These are phyloP conservation scores for Frankliniella fusca DNA, from an alignment of 2,888 invertebrate species.

Conservation along the genomic window DNA sequence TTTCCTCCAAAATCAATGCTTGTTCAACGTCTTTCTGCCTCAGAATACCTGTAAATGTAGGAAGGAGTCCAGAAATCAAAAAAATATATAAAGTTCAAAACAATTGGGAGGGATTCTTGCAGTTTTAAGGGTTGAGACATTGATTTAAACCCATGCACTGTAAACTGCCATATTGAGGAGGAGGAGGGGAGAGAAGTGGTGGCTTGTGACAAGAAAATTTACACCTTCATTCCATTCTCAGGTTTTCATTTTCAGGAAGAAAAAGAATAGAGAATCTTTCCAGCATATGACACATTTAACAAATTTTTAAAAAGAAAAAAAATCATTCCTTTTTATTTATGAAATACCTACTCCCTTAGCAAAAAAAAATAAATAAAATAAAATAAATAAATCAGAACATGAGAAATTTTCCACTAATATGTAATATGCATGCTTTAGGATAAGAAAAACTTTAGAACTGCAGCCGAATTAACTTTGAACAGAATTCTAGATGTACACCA, in stretches of 20 bases:
- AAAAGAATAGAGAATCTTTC: too few species aligned
- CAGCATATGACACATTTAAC: too few species aligned
- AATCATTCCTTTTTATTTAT: not conserved
- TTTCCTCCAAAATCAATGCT: constrained; percentile 79
- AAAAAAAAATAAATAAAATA: not conserved
- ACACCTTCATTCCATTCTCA: too few species aligned
- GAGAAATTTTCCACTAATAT: not conserved
- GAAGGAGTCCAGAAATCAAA: not conserved
- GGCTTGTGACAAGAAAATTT: too few species aligned
- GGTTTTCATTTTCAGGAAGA: too few species aligned
- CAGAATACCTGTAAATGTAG: constrained; percentile 62
- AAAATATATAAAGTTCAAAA: too few species aligned
- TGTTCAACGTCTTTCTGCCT: constrained; percentile 85
- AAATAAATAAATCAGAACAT: not conserved
- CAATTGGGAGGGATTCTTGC: too few species aligned
- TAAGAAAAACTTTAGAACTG: not conserved
- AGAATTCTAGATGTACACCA: not conserved
- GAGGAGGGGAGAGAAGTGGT: too few species aligned
- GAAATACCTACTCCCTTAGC: too few species aligned
- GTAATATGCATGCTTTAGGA: not conserved
- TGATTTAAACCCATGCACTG: too few species aligned
- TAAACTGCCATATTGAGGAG: too few species aligned
- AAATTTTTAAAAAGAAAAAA: not conserved
- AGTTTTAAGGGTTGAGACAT: too few species aligned
- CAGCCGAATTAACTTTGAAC: not conserved